These are phyloP conservation scores for Nautilus pompilius DNA, from an alignment of 1,140 invertebrate species.

Conservation along the genomic window DNA sequence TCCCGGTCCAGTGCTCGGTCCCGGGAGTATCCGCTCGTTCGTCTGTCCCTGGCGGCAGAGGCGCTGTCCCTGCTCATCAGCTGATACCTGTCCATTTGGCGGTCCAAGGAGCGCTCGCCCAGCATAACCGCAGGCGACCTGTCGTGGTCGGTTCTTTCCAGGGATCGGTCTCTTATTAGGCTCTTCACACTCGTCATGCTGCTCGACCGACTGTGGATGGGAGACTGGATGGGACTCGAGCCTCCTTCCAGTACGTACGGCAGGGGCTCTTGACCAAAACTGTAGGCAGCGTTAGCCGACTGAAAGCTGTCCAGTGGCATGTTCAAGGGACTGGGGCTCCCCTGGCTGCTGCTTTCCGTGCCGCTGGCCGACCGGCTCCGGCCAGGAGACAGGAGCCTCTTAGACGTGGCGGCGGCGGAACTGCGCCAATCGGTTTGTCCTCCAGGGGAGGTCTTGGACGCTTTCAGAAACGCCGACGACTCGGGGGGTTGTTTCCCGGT, in stretches of 20 bases:
- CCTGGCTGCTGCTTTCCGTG: constrained; percentile 2
- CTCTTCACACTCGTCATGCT: constrained; percentile 28
- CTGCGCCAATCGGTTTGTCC: too few relatives aligned
- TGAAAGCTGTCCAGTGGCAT: constrained; percentile 35
- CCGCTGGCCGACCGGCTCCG: constrained; percentile 19
- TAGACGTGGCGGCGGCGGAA: background rate
- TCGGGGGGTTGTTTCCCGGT: too few relatives aligned
- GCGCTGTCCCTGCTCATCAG: background rate
- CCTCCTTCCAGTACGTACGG: background rate
- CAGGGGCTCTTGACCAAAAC: constrained; percentile 18
- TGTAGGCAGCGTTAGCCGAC: constrained; percentile 28
- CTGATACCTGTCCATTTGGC: constrained; percentile 1
- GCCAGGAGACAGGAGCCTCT: background rate
- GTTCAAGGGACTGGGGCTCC: constrained; percentile 25
- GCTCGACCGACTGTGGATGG: constrained; percentile 20
- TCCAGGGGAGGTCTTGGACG: too few relatives aligned
- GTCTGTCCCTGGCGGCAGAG: constrained; percentile 13
- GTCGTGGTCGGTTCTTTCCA: constrained; percentile 21
- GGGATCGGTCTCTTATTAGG: constrained; percentile 33
- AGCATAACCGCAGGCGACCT: background rate
- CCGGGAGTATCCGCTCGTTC: constrained; percentile 20
- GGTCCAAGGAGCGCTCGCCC: constrained; percentile 10
- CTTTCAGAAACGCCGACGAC: too few relatives aligned
- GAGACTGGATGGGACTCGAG: background rate
- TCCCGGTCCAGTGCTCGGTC: constrained; percentile 49